These are phyloP conservation scores for Arothron firmamentum DNA, from an alignment of 2,113 vertebrate species.

Conservation along the genomic window DNA sequence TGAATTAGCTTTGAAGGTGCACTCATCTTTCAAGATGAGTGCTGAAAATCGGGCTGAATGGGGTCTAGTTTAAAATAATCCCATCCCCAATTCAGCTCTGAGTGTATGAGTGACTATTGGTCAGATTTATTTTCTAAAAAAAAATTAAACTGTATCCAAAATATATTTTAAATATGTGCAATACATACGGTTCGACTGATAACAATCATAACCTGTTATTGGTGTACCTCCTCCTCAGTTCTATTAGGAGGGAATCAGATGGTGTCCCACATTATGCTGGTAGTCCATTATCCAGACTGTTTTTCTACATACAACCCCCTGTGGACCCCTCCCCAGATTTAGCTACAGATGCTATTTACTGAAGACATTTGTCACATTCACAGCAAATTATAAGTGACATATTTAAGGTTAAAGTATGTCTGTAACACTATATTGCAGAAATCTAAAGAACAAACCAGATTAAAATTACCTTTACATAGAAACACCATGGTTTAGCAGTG, in stretches of 20 bases:
- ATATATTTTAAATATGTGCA: too few relatives aligned
- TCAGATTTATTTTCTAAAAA: too few relatives aligned
- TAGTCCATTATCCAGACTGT: slow-evolving; percentile 50
- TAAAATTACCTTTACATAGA: too few relatives aligned
- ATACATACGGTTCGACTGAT: not conserved
- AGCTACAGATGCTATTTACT: slow-evolving; percentile 53
- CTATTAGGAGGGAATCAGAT: slow-evolving; percentile 45
- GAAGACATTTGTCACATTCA: slow-evolving; percentile 22
- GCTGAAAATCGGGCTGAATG: not conserved
- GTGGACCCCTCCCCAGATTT: slow-evolving; percentile 51
- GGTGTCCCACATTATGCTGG: slow-evolving; percentile 47
- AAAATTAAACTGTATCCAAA: too few relatives aligned
- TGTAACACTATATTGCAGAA: too few relatives aligned
- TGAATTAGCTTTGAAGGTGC: slow-evolving; percentile 21
- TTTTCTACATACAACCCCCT: slow-evolving; percentile 47
- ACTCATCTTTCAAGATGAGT: slow-evolving; percentile 17
- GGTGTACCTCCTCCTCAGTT: slow-evolving; percentile 34
- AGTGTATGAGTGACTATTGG: not conserved
- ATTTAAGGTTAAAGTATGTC: too few relatives aligned
- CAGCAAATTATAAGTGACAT: too few relatives aligned
- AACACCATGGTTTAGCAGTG: too few relatives aligned
- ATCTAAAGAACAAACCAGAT: too few relatives aligned
- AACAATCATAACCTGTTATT: slow-evolving; percentile 34
- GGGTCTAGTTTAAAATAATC: slow-evolving; percentile 8
- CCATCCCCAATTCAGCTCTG: not conserved